A percentile compares a stretch with the other conserved stretches of the same genome.
Conservation (phyloP, 2,888 invertebrate species). For the Xiphydria camelus region DNA sequence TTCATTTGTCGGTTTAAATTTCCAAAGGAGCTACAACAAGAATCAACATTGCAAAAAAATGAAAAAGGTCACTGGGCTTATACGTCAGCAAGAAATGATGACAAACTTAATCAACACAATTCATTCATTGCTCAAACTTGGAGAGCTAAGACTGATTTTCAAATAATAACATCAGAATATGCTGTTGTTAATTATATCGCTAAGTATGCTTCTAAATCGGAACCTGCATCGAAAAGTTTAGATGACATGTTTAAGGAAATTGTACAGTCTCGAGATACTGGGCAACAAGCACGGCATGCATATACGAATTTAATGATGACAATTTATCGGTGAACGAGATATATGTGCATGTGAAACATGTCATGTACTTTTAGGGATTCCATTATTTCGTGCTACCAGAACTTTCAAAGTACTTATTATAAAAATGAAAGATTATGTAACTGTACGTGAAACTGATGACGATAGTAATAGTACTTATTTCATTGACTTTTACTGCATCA, state of each 20-base stretch:
- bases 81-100: conserved; percentile 5
- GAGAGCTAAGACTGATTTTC: conserved; percentile 10
- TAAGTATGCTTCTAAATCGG: conserved; percentile 9
- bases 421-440: conserved; percentile 13
- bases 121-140: conserved; percentile 2
- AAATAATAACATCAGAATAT: conserved; percentile 7
- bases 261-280: conserved; percentile 6
- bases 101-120: conserved; percentile 2
- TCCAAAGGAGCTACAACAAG: conserved; percentile 7
- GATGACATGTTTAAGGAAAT: conserved; percentile 8
- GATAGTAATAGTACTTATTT: conserved; percentile 8
- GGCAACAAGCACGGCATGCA: conserved; percentile 8
- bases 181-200: conserved; percentile 8
- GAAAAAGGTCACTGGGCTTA: conserved; percentile 3
- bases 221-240: conserved; percentile 8
- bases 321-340: conserved; percentile 11
- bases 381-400: conserved; percentile 12
- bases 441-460: conserved; percentile 11
- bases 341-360: conserved; percentile 14
- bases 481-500: conserved; percentile 11
- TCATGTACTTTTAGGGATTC: conserved; percentile 11
- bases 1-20: conserved; percentile 1
- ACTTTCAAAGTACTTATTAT: conserved; percentile 4
- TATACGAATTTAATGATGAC: conserved; percentile 13
- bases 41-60: conserved; percentile 8